Base-by-base conservation (phyloP, 2,797 vertebrate genomes). In the Hydrolagus colliei region DNA sequence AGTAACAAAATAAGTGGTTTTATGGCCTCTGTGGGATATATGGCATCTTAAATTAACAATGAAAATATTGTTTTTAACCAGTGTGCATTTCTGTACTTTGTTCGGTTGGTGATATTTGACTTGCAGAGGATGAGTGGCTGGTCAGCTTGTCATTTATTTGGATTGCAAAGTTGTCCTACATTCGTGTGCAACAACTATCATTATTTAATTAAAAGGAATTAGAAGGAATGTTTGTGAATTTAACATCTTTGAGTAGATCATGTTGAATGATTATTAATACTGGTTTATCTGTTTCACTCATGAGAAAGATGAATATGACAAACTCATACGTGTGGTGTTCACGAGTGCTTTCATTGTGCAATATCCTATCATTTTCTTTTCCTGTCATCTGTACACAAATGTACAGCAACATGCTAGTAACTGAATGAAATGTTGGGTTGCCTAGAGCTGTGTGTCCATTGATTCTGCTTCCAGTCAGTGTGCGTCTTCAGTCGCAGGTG, bases 151-250 rank as follows among this genome's bases (percentile, higher is more conserved):
- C 62, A 32, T 62, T 59, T 22, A 20, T 82, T 82, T 68, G 14
- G 79, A 67, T 82, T 82, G 41, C 11, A 68, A 4, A 20, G 67
- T 14, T 20, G 20, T 65, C 27, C 41, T 68, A 18, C 35, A 41
- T 76, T 14, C 52, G 16, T 32, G 4, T 80, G 62, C 59, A 80
- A 80, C 62, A 68, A 13, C n/a, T 63, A 27, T 14, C 9, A 63
- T 65, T 3, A 79, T 79, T 13, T 63, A 79, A 79, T 65, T n/a
- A 79, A 62, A 79, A n/a, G n/a, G n/a, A n/a, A n/a, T n/a, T n/a
- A n/a, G 27, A 67, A 41, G 41, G 6, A 82, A 82, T 35, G 3
- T 32, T 13, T 27, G 35, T 65, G 63, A 16, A 80, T 80, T 80
- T 82, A 14, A 68, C 32, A 27, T 79, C 32, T 4, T 35, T 41